A percentile compares a stretch with the other conserved stretches of the same genome.
These are phyloP conservation scores for Ostrea edulis DNA, from an alignment of 1,140 invertebrate species.

Conservation along the genomic window DNA sequence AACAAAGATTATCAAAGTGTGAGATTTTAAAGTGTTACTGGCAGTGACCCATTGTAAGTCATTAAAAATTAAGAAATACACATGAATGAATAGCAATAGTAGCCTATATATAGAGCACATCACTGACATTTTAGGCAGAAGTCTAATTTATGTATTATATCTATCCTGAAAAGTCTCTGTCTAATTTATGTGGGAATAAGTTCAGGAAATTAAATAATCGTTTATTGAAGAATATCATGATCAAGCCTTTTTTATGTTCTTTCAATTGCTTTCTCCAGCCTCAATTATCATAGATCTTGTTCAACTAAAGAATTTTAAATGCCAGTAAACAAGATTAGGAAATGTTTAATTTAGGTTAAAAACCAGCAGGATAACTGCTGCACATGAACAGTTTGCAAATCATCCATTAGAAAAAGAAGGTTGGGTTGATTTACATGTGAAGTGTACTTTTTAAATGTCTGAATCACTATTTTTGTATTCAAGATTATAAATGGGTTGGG, in stretches of 20 bases:
- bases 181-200: slow-evolving; percentile 3
- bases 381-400: slow-evolving; percentile 14
- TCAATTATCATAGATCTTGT: slow-evolving; percentile 22
- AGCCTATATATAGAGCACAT: not conserved
- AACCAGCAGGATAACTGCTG: slow-evolving; percentile 1
- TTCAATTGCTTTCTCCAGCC: not conserved
- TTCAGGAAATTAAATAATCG: slow-evolving; percentile 34
- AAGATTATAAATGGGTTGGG: not conserved
- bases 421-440: slow-evolving; percentile 24
- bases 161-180: not conserved
- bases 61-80: not conserved
- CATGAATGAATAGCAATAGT: not conserved
- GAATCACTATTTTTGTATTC: slow-evolving; percentile 1
- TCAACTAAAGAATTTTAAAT: slow-evolving; percentile 24
- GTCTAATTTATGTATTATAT: not conserved
- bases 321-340: slow-evolving; percentile 18
- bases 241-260: not conserved
- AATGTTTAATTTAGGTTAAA: slow-evolving; percentile 26
- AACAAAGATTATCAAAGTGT: not conserved
- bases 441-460: slow-evolving; percentile 22
- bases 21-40: not conserved
- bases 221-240: not conserved
- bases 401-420: not conserved
- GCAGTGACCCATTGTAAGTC: slow-evolving; percentile 12
- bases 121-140: not conserved